These are phyloP conservation scores for Oenanthe oenanthe DNA, from an alignment of 2,113 vertebrate genomes.

Conservation along the genomic window DNA sequence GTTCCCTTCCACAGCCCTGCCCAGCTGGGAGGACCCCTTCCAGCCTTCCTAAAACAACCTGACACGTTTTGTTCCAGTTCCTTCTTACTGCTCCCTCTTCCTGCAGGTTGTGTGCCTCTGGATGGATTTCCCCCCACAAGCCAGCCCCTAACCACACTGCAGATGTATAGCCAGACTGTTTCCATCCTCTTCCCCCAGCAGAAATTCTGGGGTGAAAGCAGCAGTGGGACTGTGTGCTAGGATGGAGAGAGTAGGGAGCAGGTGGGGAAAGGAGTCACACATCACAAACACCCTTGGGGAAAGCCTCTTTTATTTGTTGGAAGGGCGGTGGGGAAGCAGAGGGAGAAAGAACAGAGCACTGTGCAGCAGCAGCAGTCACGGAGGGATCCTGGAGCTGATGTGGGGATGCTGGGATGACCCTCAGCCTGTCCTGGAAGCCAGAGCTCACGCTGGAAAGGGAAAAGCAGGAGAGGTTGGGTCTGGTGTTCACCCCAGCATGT, in stretches of 20 bases:
- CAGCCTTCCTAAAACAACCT: neutral
- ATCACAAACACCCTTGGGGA: neutral
- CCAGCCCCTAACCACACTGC: neutral
- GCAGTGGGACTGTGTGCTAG: neutral
- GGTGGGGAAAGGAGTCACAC: neutral
- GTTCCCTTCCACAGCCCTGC: neutral
- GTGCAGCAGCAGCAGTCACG: neutral
- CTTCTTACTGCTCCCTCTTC: neutral
- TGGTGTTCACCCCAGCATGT: neutral
- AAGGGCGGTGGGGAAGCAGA: neutral
- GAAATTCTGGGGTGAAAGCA: neutral
- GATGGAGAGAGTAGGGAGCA: neutral
- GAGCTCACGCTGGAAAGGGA: neutral
- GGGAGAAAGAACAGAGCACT: accelerated
- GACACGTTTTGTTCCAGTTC: neutral
- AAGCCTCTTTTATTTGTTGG: slow-evolving; percentile 14
- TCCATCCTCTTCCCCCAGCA: neutral
- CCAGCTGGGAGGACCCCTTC: accelerated
- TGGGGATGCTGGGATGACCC: neutral
- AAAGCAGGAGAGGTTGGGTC: neutral
- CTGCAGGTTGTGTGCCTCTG: neutral
- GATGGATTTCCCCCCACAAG: neutral
- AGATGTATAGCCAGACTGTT: accelerated
- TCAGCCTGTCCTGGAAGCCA: neutral
- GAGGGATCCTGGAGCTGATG: accelerated